These are phyloP conservation scores for Mesaphorura yosii DNA, from an alignment of 1,140 invertebrate genomes.

Conservation along the genomic window DNA sequence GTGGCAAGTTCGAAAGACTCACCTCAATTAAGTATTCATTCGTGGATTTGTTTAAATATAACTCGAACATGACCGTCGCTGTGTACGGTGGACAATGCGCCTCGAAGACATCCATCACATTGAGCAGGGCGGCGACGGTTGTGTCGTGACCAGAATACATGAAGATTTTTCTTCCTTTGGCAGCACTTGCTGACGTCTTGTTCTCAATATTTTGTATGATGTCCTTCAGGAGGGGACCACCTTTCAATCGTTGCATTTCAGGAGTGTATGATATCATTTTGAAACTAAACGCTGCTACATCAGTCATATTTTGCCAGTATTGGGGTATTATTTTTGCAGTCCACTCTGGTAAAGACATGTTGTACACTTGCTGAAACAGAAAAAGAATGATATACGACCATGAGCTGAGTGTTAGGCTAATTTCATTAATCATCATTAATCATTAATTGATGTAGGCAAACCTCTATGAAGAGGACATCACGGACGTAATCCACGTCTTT, in stretches of 20 bases:
- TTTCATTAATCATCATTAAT: too few relatives aligned
- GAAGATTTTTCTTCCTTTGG: slow-evolving; percentile 31
- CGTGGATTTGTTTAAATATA: slow-evolving; percentile 33
- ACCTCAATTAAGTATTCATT: slow-evolving; percentile 33
- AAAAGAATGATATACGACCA: slow-evolving; percentile 4
- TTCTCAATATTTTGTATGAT: slow-evolving; percentile 33
- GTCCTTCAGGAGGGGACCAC: slow-evolving; percentile 42
- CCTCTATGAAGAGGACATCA: slow-evolving; percentile 58
- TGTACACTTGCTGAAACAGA: slow-evolving; percentile 41
- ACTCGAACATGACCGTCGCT: slow-evolving; percentile 38
- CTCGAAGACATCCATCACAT: slow-evolving; percentile 38
- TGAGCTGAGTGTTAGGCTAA: too few relatives aligned
- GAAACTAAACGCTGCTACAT: slow-evolving; percentile 48
- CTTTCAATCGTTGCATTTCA: slow-evolving; percentile 58
- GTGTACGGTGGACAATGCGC: slow-evolving; percentile 37
- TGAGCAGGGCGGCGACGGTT: slow-evolving; percentile 37
- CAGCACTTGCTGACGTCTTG: slow-evolving; percentile 19
- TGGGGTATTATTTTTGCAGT: slow-evolving; percentile 47
- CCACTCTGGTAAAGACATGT: slow-evolving; percentile 57
- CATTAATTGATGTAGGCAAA: too few relatives aligned
- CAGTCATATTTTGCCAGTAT: slow-evolving; percentile 50
- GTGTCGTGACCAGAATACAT: slow-evolving; percentile 39
- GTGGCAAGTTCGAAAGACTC: neutral
- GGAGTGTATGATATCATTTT: slow-evolving; percentile 55
- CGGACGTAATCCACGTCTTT: slow-evolving; percentile 59